Evolutionary conservation across 2,113 vertebrate genomes (phyloP).

Genomic region (Poeciliopsis occidentalis): DNA sequence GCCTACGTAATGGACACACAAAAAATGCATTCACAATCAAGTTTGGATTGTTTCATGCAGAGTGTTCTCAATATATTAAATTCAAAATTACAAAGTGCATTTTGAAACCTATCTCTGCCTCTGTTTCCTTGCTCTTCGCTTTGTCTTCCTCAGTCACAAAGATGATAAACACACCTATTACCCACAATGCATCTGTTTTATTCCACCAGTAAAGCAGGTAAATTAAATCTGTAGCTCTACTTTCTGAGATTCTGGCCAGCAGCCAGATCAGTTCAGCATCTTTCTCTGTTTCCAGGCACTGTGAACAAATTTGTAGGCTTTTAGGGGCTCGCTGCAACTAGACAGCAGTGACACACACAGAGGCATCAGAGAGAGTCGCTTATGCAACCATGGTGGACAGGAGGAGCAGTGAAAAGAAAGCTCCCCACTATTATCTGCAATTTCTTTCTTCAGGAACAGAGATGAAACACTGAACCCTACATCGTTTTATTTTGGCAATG

Average conservation of each 20-base stretch:
- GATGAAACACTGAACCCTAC: constrained; percentile 49
- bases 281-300: constrained; percentile 57
- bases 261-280: constrained; percentile 55
- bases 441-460: constrained; percentile 48
- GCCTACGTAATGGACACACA: constrained; percentile 42
- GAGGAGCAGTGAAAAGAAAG: constrained; percentile 41
- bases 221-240: constrained; percentile 67
- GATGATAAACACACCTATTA: constrained; percentile 20
- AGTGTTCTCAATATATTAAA: constrained; percentile 12
- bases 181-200: constrained; percentile 43
- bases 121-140: not conserved
- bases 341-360: constrained; percentile 30
- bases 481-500: constrained; percentile 26
- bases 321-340: constrained; percentile 24
- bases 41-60: constrained; percentile 15
- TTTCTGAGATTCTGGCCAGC: constrained; percentile 57
- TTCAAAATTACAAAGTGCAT: constrained; percentile 43
- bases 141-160: constrained; percentile 30
- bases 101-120: constrained; percentile 26
- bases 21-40: constrained; percentile 33
- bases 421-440: constrained; percentile 52
- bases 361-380: constrained; percentile 34
- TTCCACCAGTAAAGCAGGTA: constrained; percentile 57
- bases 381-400: constrained; percentile 40
- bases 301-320: constrained; percentile 53